These are phyloP conservation scores for Porites evermanni DNA, from an alignment of 92 coral and sea anemone genomes.

Conservation along the genomic window DNA sequence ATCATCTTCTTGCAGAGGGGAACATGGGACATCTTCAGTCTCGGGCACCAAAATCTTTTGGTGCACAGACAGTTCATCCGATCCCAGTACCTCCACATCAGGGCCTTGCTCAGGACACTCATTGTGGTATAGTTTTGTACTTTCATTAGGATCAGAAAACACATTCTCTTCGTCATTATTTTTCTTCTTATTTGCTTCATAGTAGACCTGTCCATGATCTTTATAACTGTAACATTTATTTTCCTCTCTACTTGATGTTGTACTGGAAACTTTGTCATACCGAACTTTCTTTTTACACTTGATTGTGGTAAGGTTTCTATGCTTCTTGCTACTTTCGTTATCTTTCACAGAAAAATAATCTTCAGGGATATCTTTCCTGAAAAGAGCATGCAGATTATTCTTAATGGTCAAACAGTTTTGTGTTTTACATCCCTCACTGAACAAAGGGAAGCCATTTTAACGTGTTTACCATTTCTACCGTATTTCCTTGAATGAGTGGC, in stretches of 20 bases:
- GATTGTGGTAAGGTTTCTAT: slow-evolving; percentile 74
- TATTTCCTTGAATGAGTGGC: too few species aligned
- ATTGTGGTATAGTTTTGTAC: slow-evolving; percentile 38
- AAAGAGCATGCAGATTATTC: too few species aligned
- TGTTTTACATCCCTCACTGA: too few species aligned
- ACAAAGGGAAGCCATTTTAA: too few species aligned
- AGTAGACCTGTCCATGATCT: neutral
- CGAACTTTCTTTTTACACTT: slow-evolving; percentile 77
- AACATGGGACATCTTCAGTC: slow-evolving; percentile 21
- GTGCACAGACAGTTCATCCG: neutral
- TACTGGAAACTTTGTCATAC: slow-evolving; percentile 62
- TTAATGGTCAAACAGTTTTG: too few species aligned
- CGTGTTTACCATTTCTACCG: too few species aligned
- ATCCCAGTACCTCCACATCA: neutral
- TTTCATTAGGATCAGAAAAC: slow-evolving; percentile 36
- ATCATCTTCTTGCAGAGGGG: neutral
- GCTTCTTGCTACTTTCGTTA: slow-evolving; percentile 37
- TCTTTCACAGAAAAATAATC: slow-evolving; percentile 41
- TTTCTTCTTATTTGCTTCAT: neutral
- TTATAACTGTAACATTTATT: neutral
- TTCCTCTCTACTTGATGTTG: slow-evolving; percentile 1
- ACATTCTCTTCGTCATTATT: neutral
- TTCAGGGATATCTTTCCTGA: slow-evolving; percentile 23
- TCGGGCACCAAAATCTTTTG: neutral
- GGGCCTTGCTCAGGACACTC: neutral